Conservation (phyloP, 2,888 invertebrate genomes). For the Melieria picta region DNA sequence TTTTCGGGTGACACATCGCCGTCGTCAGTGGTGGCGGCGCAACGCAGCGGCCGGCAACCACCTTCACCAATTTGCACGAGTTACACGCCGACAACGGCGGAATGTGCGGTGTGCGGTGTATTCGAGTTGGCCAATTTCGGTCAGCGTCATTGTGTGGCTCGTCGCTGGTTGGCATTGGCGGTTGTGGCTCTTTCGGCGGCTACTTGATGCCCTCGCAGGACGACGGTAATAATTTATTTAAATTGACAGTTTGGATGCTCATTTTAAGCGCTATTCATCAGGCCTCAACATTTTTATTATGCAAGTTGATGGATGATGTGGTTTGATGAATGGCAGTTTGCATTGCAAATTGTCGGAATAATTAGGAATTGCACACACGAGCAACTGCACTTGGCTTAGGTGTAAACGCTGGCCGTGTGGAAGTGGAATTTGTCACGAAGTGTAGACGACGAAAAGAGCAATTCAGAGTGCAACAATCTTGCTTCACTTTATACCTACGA, state of each 20-base stretch:
- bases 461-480: too few relatives aligned
- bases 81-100: not conserved
- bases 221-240: conserved; percentile 61
- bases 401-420: not conserved
- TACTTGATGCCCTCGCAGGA: conserved; percentile 12
- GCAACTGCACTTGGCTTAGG: not conserved
- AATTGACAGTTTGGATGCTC: conserved; percentile 63
- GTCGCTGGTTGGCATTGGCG: not conserved
- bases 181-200: not conserved
- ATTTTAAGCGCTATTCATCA: conserved; percentile 64
- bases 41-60: not conserved
- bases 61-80: conserved; percentile 29
- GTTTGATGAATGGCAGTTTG: conserved; percentile 50
- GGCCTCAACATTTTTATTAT: conserved; percentile 61
- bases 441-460: too few relatives aligned
- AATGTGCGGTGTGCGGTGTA: not conserved
- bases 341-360: conserved; percentile 47
- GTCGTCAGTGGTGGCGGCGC: not conserved
- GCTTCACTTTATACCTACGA: too few relatives aligned
- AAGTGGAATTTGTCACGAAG: not conserved
- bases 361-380: conserved; percentile 34
- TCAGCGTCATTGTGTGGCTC: not conserved
- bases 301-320: conserved; percentile 62
- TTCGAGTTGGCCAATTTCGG: too few relatives aligned
- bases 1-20: conserved; percentile 15